Evolutionary conservation across 2,888 invertebrate species (phyloP).

Genomic region (Chaetoderma sp.): DNA sequence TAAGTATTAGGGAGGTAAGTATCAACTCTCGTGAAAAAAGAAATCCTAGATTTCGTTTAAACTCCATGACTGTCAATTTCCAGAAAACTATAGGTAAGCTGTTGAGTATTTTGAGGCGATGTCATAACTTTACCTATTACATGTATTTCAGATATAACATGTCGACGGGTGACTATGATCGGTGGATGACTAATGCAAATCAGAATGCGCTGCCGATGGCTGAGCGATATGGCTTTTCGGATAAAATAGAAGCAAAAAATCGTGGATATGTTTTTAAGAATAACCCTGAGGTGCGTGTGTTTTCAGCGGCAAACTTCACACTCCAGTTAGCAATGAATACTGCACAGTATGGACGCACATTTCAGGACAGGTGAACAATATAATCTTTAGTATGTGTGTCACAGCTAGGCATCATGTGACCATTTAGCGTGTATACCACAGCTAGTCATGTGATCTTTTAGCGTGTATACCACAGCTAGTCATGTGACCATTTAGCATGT

Average conservation of each 20-base stretch:
- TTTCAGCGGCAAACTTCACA: conserved; percentile 54
- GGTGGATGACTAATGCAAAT: conserved; percentile 58
- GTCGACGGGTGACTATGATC: conserved; percentile 65
- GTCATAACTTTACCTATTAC: too few species aligned
- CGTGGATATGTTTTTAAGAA: conserved; percentile 64
- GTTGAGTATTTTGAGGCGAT: too few species aligned
- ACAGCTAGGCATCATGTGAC: too few species aligned
- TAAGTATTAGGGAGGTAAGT: too few species aligned
- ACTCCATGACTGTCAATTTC: too few species aligned
- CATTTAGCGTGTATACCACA: not conserved
- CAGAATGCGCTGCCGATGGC: conserved; percentile 43
- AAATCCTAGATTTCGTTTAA: too few species aligned
- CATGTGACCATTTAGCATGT: not conserved
- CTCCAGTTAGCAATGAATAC: conserved; percentile 66
- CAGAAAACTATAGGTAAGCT: too few species aligned
- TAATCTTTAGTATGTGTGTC: too few species aligned
- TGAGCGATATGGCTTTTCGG: conserved; percentile 47
- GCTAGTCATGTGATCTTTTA: not conserved
- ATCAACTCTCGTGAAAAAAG: too few species aligned
- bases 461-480: not conserved
- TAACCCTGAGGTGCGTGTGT: conserved; percentile 64
- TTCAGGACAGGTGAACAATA: conserved; percentile 66
- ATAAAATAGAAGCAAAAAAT: conserved; percentile 40
- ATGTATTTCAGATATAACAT: conserved; percentile 65
- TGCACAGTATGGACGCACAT: conserved; percentile 66